Percentiles rank a stretch among this genome's conserved stretches.
Evolutionary conservation across 1,140 invertebrate species (phyloP).

Genomic region (Drosophila takahashii): DNA sequence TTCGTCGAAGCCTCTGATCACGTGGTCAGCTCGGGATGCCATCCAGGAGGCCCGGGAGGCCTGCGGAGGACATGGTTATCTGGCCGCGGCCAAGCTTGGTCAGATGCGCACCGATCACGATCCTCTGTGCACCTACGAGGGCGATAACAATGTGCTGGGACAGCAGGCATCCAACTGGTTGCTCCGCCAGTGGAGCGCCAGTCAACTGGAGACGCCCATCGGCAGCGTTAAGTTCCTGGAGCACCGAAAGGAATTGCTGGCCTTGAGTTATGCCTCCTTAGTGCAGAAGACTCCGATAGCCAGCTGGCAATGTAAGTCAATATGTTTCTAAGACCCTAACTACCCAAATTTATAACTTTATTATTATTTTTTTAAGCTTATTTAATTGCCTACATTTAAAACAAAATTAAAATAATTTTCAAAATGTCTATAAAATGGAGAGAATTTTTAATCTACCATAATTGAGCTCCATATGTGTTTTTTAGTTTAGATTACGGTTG

Average conservation of each 20-base stretch:
- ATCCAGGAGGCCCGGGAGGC: constrained; percentile 96
- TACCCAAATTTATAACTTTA: neutral
- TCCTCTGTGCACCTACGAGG: constrained; percentile 97
- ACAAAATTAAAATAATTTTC: too few relatives aligned
- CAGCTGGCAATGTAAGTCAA: constrained; percentile 87
- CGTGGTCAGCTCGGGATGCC: constrained; percentile 93
- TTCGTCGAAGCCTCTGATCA: constrained; percentile 93
- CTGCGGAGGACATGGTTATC: constrained; percentile 91
- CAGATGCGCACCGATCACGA: constrained; percentile 95
- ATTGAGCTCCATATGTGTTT: too few relatives aligned
- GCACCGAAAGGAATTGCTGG: constrained; percentile 85
- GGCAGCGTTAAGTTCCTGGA: constrained; percentile 88
- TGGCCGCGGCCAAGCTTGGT: constrained; percentile 91
- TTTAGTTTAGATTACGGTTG: too few relatives aligned
- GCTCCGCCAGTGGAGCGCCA: constrained; percentile 87
- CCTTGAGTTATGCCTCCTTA: constrained; percentile 85
- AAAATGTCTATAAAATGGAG: neutral
- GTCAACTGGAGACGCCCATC: constrained; percentile 87
- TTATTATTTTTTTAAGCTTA: too few relatives aligned
- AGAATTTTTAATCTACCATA: too few relatives aligned
- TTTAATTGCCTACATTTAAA: too few relatives aligned
- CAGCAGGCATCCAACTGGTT: constrained; percentile 98
- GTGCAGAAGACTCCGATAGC: constrained; percentile 40
- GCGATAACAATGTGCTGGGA: constrained; percentile 97
- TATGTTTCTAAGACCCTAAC: neutral